These are phyloP conservation scores for Delphinus delphis DNA, from an alignment of 2,113 vertebrate species.

Conservation along the genomic window DNA sequence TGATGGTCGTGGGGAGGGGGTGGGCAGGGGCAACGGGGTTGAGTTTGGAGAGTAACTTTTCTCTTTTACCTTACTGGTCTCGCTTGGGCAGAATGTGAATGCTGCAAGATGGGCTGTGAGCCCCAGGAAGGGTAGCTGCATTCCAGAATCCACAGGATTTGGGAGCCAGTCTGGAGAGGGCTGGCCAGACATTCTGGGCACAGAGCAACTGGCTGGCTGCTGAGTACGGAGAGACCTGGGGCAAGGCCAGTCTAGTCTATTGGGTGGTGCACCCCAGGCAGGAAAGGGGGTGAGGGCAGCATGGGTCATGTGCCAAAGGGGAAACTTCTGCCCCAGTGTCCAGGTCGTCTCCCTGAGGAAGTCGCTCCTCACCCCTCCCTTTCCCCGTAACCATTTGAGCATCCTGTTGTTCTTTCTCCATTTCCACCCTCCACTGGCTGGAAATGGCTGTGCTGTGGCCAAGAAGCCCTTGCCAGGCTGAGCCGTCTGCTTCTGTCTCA, in stretches of 20 bases:
- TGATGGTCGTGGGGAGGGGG: neutral
- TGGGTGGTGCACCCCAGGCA: neutral
- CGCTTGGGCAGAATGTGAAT: constrained; percentile 19
- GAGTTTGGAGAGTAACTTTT: neutral
- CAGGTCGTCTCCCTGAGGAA: neutral
- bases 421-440: neutral
- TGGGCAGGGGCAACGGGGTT: neutral
- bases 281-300: neutral
- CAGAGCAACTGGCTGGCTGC: constrained; percentile 46
- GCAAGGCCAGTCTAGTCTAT: neutral
- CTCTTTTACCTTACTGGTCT: neutral
- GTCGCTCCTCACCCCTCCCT: neutral
- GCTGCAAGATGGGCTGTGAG: neutral
- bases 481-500: constrained; percentile 1
- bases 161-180: constrained; percentile 41
- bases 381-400: neutral
- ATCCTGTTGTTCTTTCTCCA: neutral
- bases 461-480: neutral
- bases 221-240: neutral
- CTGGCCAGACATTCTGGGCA: constrained; percentile 61
- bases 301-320: neutral
- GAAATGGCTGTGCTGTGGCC: constrained; percentile 1
- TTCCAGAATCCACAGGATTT: constrained; percentile 56
- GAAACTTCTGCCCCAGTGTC: neutral
- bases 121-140: neutral